These are phyloP conservation scores for Poeciliopsis retropinna DNA, from an alignment of 2,113 vertebrate species.

Conservation along the genomic window DNA sequence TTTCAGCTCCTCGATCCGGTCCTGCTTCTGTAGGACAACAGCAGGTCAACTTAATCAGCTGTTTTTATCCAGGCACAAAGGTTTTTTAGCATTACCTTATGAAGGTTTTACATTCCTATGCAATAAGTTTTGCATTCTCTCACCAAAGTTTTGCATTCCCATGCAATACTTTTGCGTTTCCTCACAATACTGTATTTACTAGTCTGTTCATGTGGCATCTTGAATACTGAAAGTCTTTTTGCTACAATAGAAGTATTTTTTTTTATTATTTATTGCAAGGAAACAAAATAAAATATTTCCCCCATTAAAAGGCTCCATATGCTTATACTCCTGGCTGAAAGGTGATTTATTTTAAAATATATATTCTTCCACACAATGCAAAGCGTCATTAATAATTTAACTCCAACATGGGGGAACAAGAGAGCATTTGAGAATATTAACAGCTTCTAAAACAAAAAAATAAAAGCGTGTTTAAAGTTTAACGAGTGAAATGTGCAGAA, in stretches of 20 bases:
- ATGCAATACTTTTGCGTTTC: too few species aligned
- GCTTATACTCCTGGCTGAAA: background rate
- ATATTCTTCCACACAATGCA: background rate
- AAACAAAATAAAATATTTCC: too few species aligned
- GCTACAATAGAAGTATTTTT: too few species aligned
- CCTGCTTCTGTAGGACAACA: slow-evolving; percentile 81
- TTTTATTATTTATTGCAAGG: too few species aligned
- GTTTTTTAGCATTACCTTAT: too few species aligned
- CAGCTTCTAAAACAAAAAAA: background rate
- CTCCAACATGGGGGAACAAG: background rate
- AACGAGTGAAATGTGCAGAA: background rate
- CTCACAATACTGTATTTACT: too few species aligned
- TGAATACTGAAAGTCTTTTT: too few species aligned
- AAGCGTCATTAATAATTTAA: slow-evolving; percentile 13
- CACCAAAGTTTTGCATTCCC: too few species aligned
- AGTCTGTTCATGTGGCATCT: too few species aligned
- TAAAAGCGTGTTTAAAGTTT: slow-evolving; percentile 15
- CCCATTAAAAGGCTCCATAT: too few species aligned
- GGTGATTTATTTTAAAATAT: background rate
- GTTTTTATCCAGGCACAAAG: background rate
- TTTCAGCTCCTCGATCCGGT: slow-evolving; percentile 89
- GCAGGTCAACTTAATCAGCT: rapidly evolving
- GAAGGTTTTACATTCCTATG: too few species aligned
- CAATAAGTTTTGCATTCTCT: too few species aligned
- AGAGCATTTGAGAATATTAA: background rate